These are phyloP conservation scores for Cetonia aurata DNA, from an alignment of 2,888 invertebrate genomes.

Conservation along the genomic window DNA sequence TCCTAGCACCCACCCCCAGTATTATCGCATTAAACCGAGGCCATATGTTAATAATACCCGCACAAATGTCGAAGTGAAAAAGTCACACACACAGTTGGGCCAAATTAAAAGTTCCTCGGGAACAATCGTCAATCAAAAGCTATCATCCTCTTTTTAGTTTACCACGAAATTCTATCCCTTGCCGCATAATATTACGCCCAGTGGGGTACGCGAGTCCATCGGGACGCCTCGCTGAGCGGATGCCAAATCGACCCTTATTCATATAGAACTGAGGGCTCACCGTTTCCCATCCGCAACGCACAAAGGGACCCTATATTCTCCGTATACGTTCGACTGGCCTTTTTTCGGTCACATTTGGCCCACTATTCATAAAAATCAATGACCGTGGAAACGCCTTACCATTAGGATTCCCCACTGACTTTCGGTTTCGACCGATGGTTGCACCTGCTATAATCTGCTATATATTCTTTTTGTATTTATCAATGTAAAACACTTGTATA, in stretches of 20 bases:
- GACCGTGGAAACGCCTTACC: constrained; percentile 42
- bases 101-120: constrained; percentile 36
- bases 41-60: background rate
- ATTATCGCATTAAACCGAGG: constrained; percentile 3
- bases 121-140: constrained; percentile 60
- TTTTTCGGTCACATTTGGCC: constrained; percentile 55
- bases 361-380: constrained; percentile 57
- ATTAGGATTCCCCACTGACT: constrained; percentile 36
- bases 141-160: constrained; percentile 51
- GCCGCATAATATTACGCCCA: constrained; percentile 51
- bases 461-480: background rate
- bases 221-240: constrained; percentile 39
- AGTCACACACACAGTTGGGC: constrained; percentile 31
- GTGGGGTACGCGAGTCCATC: constrained; percentile 51
- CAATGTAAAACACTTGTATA: constrained; percentile 10
- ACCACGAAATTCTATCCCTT: constrained; percentile 54
- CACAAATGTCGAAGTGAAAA: constrained; percentile 19
- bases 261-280: constrained; percentile 13
- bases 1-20: too few relatives aligned
- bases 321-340: constrained; percentile 52
- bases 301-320: constrained; percentile 56
- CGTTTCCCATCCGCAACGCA: constrained; percentile 31
- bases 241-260: constrained; percentile 30
- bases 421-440: background rate
- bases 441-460: constrained; percentile 19